Percentiles rank a stretch among this genome's conserved stretches.
phyloP scores from a whole-genome alignment of 1,140 invertebrate genomes.

The Diuraphis noxia region DNA sequence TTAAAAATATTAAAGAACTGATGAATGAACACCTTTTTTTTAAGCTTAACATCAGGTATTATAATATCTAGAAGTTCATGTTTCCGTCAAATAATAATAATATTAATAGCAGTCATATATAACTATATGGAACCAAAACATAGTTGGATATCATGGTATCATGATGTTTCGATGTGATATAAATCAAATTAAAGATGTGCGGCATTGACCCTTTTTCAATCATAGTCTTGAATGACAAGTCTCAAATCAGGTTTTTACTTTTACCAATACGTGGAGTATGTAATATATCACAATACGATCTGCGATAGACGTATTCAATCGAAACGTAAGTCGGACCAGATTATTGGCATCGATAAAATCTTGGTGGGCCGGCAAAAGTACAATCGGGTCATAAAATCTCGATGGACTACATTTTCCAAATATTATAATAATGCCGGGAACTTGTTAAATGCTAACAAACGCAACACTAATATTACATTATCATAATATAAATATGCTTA shows the following conservation, averaged over 20 bases:
- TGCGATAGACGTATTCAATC: neutral
- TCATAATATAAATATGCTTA: neutral
- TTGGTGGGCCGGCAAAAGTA: neutral
- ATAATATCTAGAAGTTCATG: neutral
- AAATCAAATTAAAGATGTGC: neutral
- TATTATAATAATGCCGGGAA: neutral
- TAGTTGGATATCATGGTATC: neutral
- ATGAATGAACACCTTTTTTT: neutral
- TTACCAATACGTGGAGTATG: neutral
- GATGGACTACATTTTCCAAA: neutral
- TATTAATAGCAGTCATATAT: neutral
- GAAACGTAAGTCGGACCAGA: neutral
- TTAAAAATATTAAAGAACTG: neutral
- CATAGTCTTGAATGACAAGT: neutral
- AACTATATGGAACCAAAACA: neutral
- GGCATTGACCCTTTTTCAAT: neutral
- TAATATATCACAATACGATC: neutral
- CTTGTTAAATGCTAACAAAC: neutral
- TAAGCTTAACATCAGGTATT: neutral
- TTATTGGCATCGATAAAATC: neutral
- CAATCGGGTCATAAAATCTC: neutral
- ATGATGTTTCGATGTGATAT: neutral
- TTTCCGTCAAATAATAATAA: neutral
- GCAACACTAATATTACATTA: neutral
- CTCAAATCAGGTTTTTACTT: constrained; percentile 13